A percentile compares a stretch with the other conserved stretches of the same genome.
phyloP scores from a whole-genome alignment of 2,797 vertebrate genomes.

The Pangasius mekongensis region DNA sequence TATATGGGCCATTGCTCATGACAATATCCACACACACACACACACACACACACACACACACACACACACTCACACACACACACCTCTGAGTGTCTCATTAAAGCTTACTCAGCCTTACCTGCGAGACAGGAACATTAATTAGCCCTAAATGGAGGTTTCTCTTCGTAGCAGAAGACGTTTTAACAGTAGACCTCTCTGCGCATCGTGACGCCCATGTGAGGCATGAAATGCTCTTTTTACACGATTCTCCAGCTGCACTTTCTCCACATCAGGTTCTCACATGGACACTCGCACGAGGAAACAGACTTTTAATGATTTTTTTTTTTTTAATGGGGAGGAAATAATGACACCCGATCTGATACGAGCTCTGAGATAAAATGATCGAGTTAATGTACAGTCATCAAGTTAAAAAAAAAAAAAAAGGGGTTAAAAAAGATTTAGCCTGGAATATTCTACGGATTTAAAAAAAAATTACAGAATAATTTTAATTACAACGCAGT shows the following conservation, averaged over 20 bases:
- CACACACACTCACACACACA: slow-evolving; percentile 10
- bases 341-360: not conserved
- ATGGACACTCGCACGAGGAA: not conserved
- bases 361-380: not conserved
- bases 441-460: not conserved
- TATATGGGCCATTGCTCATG: not conserved
- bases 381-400: not conserved
- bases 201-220: not conserved
- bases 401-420: not conserved
- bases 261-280: not conserved
- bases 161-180: not conserved
- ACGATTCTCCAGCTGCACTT: slow-evolving; percentile 1
- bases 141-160: slow-evolving; percentile 6
- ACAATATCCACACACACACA: not conserved
- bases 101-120: slow-evolving; percentile 19
- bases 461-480: not conserved
- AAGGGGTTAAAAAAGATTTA: not conserved
- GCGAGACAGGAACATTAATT: slow-evolving; percentile 5
- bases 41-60: slow-evolving; percentile 3
- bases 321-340: slow-evolving; percentile 9
- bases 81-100: not conserved
- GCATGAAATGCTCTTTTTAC: not conserved
- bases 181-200: not conserved
- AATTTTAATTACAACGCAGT: not conserved
- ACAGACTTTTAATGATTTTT: slow-evolving; percentile 2